Conservation (phyloP, 2,888 invertebrate species). For the Choristoneura rosaceana region DNA sequence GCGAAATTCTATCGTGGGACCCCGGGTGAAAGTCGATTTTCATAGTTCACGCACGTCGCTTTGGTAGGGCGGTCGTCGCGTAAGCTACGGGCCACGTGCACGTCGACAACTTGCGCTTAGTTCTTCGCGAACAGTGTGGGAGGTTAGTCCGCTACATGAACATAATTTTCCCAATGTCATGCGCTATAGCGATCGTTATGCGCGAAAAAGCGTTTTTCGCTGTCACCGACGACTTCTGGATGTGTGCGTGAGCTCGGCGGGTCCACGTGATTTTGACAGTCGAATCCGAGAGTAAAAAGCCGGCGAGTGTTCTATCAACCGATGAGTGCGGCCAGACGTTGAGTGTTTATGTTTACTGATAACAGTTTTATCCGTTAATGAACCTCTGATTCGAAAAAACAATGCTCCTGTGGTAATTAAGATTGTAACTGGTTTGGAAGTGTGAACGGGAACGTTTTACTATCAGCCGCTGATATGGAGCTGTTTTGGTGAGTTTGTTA, state of each 20-base stretch:
- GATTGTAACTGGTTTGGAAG: slow-evolving; percentile 48
- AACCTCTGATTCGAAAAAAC: slow-evolving; percentile 13
- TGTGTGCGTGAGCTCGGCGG: slow-evolving; percentile 64
- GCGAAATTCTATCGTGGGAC: slow-evolving; percentile 71
- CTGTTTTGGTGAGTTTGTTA: slow-evolving; percentile 71
- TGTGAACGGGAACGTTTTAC: slow-evolving; percentile 58
- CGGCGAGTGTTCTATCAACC: slow-evolving; percentile 47
- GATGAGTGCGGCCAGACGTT: slow-evolving; percentile 17
- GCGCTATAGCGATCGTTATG: slow-evolving; percentile 67
- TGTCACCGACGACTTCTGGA: slow-evolving; percentile 61
- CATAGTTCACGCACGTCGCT: slow-evolving; percentile 68
- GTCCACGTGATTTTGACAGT: slow-evolving; percentile 83
- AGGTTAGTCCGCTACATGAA: slow-evolving; percentile 83
- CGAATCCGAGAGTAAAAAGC: slow-evolving; percentile 61
- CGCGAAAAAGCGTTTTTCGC: slow-evolving; percentile 74
- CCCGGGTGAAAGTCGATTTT: slow-evolving; percentile 78
- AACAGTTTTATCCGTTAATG: slow-evolving; percentile 29
- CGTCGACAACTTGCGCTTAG: slow-evolving; percentile 81
- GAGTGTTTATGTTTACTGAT: slow-evolving; percentile 35
- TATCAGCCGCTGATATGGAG: slow-evolving; percentile 67
- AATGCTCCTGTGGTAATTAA: slow-evolving; percentile 31
- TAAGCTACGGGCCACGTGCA: slow-evolving; percentile 83
- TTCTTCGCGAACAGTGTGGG: slow-evolving; percentile 85
- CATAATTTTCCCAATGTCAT: slow-evolving; percentile 76
- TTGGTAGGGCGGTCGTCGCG: slow-evolving; percentile 83